These are phyloP conservation scores for Crocuta crocuta DNA, from an alignment of 2,113 vertebrate genomes.

Conservation along the genomic window DNA sequence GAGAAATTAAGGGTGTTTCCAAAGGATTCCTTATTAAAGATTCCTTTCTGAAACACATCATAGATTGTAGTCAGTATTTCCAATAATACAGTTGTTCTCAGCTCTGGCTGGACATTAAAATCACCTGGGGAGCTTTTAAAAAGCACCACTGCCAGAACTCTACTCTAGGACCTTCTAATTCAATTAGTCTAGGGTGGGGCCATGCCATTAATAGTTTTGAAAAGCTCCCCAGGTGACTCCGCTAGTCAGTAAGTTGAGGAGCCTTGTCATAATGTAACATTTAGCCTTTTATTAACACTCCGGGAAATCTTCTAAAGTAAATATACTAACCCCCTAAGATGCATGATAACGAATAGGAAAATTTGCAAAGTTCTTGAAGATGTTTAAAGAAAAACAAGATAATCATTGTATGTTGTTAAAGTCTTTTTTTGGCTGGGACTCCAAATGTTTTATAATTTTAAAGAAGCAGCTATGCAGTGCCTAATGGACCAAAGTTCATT, in stretches of 20 bases:
- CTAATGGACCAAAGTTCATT: slow-evolving; percentile 38
- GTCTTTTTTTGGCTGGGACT: not conserved
- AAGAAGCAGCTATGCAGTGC: not conserved
- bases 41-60: slow-evolving; percentile 47
- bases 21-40: slow-evolving; percentile 56
- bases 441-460: slow-evolving; percentile 18
- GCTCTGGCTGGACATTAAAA: slow-evolving; percentile 46
- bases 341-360: slow-evolving; percentile 17
- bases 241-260: not conserved
- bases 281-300: slow-evolving; percentile 44
- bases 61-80: slow-evolving; percentile 70
- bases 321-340: slow-evolving; percentile 39
- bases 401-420: slow-evolving; percentile 27
- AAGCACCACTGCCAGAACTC: slow-evolving; percentile 2
- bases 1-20: slow-evolving; percentile 1
- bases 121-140: slow-evolving; percentile 62
- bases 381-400: slow-evolving; percentile 50
- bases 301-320: slow-evolving; percentile 20
- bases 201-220: slow-evolving; percentile 28
- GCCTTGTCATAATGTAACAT: slow-evolving; percentile 35
- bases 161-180: slow-evolving; percentile 60
- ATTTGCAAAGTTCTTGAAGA: slow-evolving; percentile 35
- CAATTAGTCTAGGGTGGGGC: not conserved
- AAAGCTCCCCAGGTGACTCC: slow-evolving; percentile 63
- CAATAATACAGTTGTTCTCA: slow-evolving; percentile 61